Conservation (phyloP, 2,113 vertebrate genomes). For the Piaya cayana region DNA sequence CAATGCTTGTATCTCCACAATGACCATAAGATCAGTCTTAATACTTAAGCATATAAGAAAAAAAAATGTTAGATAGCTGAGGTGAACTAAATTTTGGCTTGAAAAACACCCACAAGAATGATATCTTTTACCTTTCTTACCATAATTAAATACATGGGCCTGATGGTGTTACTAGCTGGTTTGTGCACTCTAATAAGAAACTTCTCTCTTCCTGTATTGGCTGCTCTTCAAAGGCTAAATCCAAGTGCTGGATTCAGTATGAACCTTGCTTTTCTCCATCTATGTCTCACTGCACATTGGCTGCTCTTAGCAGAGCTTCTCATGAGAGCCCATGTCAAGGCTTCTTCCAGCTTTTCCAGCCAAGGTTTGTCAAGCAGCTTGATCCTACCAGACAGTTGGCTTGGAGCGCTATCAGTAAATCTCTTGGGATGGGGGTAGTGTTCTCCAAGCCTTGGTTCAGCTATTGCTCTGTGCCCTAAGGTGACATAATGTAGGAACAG, state of each 20-base stretch:
- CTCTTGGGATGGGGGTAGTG: neutral
- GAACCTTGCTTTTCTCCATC: neutral
- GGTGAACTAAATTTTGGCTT: neutral
- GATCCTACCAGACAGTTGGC: neutral
- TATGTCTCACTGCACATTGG: neutral
- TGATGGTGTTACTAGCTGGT: neutral
- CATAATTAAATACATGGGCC: neutral
- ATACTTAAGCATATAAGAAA: neutral
- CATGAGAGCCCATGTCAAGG: rapidly evolving
- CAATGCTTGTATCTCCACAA: neutral
- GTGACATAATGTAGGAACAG: neutral
- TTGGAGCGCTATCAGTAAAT: neutral
- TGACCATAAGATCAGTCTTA: neutral
- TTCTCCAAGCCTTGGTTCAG: neutral
- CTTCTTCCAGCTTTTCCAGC: neutral
- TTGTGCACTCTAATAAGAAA: no score
- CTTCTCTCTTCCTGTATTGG: neutral
- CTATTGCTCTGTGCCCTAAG: neutral
- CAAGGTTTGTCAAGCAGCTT: neutral
- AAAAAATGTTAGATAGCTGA: rapidly evolving
- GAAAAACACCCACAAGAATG: neutral
- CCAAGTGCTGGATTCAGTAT: neutral
- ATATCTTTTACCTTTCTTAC: neutral
- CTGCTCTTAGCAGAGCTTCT: neutral
- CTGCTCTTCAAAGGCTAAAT: neutral